phyloP scores from a whole-genome alignment of 2,113 vertebrate genomes.

The Arothron firmamentum region DNA sequence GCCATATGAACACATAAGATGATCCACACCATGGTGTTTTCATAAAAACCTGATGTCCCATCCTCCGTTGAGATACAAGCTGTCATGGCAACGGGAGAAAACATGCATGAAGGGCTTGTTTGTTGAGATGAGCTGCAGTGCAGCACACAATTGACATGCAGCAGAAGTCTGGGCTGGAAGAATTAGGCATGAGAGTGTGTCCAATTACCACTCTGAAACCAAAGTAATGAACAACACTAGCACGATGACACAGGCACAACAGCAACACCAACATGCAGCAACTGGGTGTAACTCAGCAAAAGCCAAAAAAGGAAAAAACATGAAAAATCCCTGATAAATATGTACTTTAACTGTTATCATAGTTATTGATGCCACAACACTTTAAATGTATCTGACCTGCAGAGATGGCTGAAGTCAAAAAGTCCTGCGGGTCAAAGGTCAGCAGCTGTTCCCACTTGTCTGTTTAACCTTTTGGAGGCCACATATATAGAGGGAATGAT shows the following conservation, averaged over 20 bases:
- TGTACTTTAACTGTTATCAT: too few species aligned
- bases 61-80: conserved; percentile 41
- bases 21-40: conserved; percentile 6
- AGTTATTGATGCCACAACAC: too few species aligned
- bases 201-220: conserved; percentile 44
- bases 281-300: background rate
- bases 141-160: conserved; percentile 45
- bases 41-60: conserved; percentile 11
- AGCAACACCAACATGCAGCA: too few species aligned
- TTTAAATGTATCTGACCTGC: conserved; percentile 6
- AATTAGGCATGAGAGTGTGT: conserved; percentile 49
- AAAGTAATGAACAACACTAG: conserved; percentile 41
- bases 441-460: conserved; percentile 38
- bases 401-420: conserved; percentile 7
- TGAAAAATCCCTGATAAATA: too few species aligned
- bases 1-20: conserved; percentile 27
- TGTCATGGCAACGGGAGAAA: conserved; percentile 58
- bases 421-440: conserved; percentile 30
- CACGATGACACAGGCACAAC: background rate
- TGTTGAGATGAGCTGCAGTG: conserved; percentile 43
- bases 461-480: conserved; percentile 14
- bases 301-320: too few species aligned
- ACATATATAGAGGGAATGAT: conserved; percentile 2
- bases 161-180: conserved; percentile 30
- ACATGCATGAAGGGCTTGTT: conserved; percentile 32